Evolutionary conservation across 1,140 invertebrate species (phyloP).

Genomic region (Meloidogyne chitwoodi): DNA sequence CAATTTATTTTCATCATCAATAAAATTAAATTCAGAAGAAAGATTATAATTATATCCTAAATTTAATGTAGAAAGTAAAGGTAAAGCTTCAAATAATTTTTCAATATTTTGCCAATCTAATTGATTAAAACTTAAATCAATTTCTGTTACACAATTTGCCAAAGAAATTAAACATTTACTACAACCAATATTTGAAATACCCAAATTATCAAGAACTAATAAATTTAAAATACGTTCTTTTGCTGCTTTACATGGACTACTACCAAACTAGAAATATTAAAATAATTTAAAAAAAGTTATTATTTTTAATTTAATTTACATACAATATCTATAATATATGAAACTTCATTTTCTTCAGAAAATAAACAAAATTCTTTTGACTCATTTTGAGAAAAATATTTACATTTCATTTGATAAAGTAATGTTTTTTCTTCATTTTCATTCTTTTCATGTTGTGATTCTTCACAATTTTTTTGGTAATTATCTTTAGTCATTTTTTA

Average conservation of each 20-base stretch:
- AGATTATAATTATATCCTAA: neutral
- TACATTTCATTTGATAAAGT: constrained; percentile 15
- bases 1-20: neutral
- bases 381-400: constrained; percentile 12
- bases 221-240: constrained; percentile 7
- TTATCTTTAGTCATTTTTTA: neutral
- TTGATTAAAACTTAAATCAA: constrained; percentile 1
- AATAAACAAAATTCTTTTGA: neutral
- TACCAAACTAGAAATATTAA: constrained; percentile 6
- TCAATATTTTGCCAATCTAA: constrained; percentile 5
- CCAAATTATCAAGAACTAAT: constrained; percentile 19
- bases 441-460: neutral
- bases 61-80: constrained; percentile 5
- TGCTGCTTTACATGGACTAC: neutral
- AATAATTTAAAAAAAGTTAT: too few species aligned
- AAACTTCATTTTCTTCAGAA: neutral
- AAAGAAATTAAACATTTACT: constrained; percentile 3
- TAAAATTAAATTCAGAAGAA: neutral
- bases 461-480: neutral
- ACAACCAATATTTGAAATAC: neutral
- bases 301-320: neutral
- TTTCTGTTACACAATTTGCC: constrained; percentile 16
- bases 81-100: neutral
- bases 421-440: neutral
- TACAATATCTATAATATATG: constrained; percentile 12